A percentile compares a stretch with the other conserved stretches of the same genome.
Evolutionary conservation across 2,113 vertebrate genomes (phyloP).

Genomic region (Passer montanus): DNA sequence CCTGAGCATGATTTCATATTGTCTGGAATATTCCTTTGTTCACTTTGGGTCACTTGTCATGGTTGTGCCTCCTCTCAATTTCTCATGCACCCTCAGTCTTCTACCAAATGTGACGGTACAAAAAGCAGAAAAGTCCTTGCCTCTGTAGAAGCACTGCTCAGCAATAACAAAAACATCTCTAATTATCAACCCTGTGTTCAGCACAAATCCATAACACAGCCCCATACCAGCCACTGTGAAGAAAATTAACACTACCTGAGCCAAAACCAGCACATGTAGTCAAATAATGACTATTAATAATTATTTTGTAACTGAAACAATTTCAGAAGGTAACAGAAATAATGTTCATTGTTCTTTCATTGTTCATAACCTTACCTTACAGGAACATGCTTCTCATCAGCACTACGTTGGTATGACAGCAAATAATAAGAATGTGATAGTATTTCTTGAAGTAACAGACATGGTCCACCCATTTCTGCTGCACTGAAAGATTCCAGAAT

Average conservation of each 20-base stretch:
- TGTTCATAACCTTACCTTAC: not conserved
- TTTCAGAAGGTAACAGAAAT: not conserved
- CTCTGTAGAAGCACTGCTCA: not conserved
- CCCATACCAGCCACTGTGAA: not conserved
- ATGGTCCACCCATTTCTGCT: not conserved
- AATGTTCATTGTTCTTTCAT: not conserved
- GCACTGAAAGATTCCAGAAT: not conserved
- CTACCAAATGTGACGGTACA: not conserved
- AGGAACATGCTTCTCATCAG: not conserved
- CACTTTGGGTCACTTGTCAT: rapidly evolving
- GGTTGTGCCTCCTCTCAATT: not conserved
- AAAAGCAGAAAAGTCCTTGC: not conserved
- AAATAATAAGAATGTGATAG: not conserved
- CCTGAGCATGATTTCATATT: not conserved
- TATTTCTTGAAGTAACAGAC: not conserved
- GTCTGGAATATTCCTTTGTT: not conserved
- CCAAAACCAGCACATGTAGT: not conserved
- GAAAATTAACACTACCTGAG: not conserved
- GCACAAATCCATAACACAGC: not conserved
- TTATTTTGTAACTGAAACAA: not conserved
- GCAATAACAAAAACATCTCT: not conserved
- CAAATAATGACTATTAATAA: not conserved
- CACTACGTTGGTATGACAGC: not conserved
- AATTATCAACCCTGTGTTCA: not conserved
- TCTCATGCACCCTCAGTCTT: not conserved